A percentile compares a stretch with the other conserved stretches of the same genome.
Conservation (phyloP, 2,113 vertebrate genomes). For the Phasianus colchicus region DNA sequence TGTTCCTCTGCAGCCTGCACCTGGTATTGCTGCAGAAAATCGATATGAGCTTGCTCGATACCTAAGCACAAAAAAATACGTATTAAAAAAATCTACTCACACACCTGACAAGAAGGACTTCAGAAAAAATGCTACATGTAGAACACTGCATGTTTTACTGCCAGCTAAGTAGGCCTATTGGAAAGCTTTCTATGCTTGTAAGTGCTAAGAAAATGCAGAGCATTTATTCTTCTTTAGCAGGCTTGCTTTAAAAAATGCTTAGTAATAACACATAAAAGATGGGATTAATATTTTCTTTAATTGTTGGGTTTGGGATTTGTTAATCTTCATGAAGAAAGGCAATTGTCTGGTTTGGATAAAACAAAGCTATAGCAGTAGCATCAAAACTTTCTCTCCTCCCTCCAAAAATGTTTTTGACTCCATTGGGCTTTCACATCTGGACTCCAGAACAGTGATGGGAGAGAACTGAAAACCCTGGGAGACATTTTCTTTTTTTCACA, state of each 20-base stretch:
- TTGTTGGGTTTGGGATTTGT: not conserved
- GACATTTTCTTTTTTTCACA: not conserved
- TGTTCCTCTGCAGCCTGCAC: not conserved
- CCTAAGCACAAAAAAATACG: not conserved
- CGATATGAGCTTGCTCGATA: not conserved
- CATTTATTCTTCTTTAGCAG: not conserved
- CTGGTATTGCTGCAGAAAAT: not conserved
- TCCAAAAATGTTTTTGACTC: conserved; percentile 29
- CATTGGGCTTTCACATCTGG: conserved; percentile 66
- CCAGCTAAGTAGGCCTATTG: not conserved
- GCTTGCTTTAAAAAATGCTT: not conserved
- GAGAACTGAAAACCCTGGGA: conserved; percentile 56
- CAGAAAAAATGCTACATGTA: not conserved
- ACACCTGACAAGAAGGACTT: not conserved
- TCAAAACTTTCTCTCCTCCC: conserved; percentile 42
- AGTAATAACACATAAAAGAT: not conserved
- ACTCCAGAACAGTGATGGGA: conserved; percentile 59
- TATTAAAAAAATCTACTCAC: not conserved
- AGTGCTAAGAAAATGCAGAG: not conserved
- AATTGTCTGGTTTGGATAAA: conserved; percentile 30
- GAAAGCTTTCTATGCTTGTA: not conserved
- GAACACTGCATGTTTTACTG: not conserved
- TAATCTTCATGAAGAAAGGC: not conserved
- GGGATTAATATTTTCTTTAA: not conserved
- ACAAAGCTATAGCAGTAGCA: conserved; percentile 17